Evolutionary conservation across 2,888 invertebrate genomes (phyloP).

Genomic region (Acleris laterana): DNA sequence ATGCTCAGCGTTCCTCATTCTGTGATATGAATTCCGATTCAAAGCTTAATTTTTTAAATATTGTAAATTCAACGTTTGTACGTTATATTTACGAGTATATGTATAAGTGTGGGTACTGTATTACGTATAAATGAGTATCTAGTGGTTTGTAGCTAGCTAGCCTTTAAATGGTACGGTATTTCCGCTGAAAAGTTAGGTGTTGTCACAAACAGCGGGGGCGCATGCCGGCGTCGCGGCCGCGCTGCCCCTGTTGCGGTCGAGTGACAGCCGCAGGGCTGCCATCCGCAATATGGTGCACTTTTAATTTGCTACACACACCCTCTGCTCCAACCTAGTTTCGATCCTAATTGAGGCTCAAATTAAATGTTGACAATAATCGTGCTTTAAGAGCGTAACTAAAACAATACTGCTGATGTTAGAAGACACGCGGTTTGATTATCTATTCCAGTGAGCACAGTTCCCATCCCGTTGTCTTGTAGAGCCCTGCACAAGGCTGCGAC

Average conservation of each 20-base stretch:
- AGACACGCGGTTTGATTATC: neutral
- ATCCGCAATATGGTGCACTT: constrained; percentile 12
- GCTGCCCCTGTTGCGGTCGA: constrained; percentile 60
- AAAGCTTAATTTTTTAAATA: constrained; percentile 1
- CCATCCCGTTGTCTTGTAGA: neutral
- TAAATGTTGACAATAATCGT: no score
- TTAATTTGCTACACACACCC: neutral
- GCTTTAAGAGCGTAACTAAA: no score
- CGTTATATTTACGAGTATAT: no score
- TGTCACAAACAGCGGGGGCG: constrained; percentile 52
- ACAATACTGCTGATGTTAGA: neutral
- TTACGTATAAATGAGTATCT: no score
- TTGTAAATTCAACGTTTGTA: no score
- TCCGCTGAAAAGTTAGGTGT: constrained; percentile 27
- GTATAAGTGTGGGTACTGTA: no score
- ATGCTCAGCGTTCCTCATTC: constrained; percentile 30
- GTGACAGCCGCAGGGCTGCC: constrained; percentile 20
- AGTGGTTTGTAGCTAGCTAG: no score
- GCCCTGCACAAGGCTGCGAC: constrained; percentile 25
- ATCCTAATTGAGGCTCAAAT: no score
- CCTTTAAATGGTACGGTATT: neutral
- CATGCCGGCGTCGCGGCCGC: constrained; percentile 44
- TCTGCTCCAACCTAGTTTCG: constrained; percentile 1
- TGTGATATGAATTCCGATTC: constrained; percentile 13
- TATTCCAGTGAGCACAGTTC: neutral